Evolutionary conservation across 2,113 vertebrate species (phyloP), one percentile per base, ranked within the genome.

Genomic region (Cryptomyrus ogoouensis): DNA sequence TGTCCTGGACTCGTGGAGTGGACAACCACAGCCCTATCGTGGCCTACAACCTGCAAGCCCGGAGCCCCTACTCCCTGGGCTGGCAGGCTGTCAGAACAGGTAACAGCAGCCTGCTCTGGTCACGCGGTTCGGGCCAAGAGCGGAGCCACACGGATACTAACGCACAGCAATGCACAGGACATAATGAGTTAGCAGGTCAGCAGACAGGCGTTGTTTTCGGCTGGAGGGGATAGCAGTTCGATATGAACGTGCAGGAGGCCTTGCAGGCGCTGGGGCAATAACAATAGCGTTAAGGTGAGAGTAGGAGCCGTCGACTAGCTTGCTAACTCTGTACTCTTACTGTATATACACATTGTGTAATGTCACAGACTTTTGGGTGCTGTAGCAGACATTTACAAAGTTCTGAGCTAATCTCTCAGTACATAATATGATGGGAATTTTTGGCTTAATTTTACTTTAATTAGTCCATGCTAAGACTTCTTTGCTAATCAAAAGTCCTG

Each of bases 11-110:
- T 62, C 96, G 97, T 3, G 97, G 97, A 1, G 95, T 97, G 53
- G 98, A 99, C 94, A 99, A 99, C 93, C 98, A 99, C 96, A 99
- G 98, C 93, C 98, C 98, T 0, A 96, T 99, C 92, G 96, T 95
- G 89, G 95, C 96, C 93, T 99, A 99, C 94, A 98, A 97, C 91
- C 92, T 99, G 89, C 98, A 99, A 95, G 98, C 98, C 42, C 97
- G 98, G 31, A 99, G 97, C 95, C 98, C 98, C 0, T 99, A 98
- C 95, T 99, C 98, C 91, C 95, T 99, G 94, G 98, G 98, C 91
- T 99, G 98, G 98, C 98, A 99, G 95, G 98, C 96, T 0, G 97
- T 99, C 91, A 96, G 93, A 92, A 99, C 98, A 96, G 98, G 98
- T 99, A 96, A 97, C 94, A 5, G 10, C 3, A 50, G 47, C n/a